These are phyloP conservation scores for Bombyx mori DNA, from an alignment of 1,140 invertebrate genomes.

Conservation along the genomic window ASM3026992v2 NC_085134.1:756001-756500, in stretches of 20 bases:
- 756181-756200: background rate
- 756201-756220: slow-evolving; percentile 23
- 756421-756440: background rate
- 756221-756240: slow-evolving; percentile 38
- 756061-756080: too few species aligned
- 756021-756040: too few species aligned
- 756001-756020: too few species aligned
- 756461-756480: too few species aligned
- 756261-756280: slow-evolving; percentile 23
- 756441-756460: too few species aligned
- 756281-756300: slow-evolving; percentile 46
- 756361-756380: background rate
- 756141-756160: too few species aligned
- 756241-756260: slow-evolving; percentile 27
- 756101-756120: too few species aligned
- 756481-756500: too few species aligned
- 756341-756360: background rate
- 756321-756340: slow-evolving; percentile 3
- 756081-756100: too few species aligned
- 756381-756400: background rate
- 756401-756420: background rate
- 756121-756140: too few species aligned
- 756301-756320: slow-evolving; percentile 14
- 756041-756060: too few species aligned
- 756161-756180: too few species aligned